phyloP scores from a whole-genome alignment of 2,888 invertebrate species.

The Amphiduros pacificus region DNA sequence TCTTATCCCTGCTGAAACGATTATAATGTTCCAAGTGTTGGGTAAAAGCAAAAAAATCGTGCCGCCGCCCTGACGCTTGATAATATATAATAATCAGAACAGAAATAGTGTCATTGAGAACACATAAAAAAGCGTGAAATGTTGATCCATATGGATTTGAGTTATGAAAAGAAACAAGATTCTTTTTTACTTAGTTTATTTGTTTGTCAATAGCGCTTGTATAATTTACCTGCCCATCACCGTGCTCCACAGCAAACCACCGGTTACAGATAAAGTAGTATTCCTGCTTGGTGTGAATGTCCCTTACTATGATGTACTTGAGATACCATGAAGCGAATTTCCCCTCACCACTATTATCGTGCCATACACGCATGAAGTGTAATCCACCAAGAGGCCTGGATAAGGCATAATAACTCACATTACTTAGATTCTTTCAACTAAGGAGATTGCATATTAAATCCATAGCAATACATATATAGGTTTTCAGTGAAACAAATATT shows the following conservation, averaged over 20 bases:
- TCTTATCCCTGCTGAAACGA: too few species aligned
- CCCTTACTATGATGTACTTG: slow-evolving; percentile 59
- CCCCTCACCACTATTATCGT: slow-evolving; percentile 62
- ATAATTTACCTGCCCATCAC: slow-evolving; percentile 60
- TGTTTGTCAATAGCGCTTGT: background rate
- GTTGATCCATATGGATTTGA: too few species aligned
- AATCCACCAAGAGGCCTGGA: slow-evolving; percentile 60
- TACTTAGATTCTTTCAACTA: background rate
- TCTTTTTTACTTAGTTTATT: too few species aligned
- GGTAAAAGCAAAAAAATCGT: too few species aligned
- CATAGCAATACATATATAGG: too few species aligned
- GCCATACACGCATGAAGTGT: slow-evolving; percentile 62
- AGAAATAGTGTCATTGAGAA: too few species aligned
- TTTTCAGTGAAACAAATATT: too few species aligned
- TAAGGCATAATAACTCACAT: background rate
- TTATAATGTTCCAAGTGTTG: too few species aligned
- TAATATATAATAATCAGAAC: too few species aligned
- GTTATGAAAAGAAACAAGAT: too few species aligned
- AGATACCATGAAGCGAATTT: slow-evolving; percentile 61
- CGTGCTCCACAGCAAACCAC: slow-evolving; percentile 63
- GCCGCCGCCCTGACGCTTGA: too few species aligned
- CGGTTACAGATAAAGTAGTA: slow-evolving; percentile 60
- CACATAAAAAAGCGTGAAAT: too few species aligned
- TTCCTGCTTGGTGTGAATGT: slow-evolving; percentile 61
- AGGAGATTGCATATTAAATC: background rate